Evolutionary conservation across 2,888 invertebrate species (phyloP).

Genomic region (Trichopoda pennipes): DNA sequence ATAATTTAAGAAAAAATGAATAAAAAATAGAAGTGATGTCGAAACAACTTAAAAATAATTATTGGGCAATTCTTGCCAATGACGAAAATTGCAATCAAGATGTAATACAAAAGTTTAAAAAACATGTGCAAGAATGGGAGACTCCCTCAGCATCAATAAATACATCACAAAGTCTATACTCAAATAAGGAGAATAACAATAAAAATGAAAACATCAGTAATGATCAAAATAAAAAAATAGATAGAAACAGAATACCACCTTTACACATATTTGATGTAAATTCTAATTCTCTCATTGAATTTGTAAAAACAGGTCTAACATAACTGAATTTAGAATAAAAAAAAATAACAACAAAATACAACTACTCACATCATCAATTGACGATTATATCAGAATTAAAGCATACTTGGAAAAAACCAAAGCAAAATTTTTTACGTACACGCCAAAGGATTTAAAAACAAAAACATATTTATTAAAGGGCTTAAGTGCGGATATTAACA

Average conservation of each 20-base stretch:
- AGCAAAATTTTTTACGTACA: too few relatives aligned
- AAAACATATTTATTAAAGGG: too few relatives aligned
- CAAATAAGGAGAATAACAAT: neutral
- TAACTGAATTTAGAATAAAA: slow-evolving; percentile 29
- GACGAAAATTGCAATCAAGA: slow-evolving; percentile 12
- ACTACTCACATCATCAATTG: too few relatives aligned
- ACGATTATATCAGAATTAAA: too few relatives aligned
- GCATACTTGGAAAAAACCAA: too few relatives aligned
- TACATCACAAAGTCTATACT: neutral
- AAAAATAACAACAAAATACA: too few relatives aligned
- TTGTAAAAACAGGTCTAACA: too few relatives aligned
- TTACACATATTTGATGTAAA: slow-evolving; percentile 29
- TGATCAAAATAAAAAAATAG: slow-evolving; percentile 8
- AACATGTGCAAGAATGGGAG: slow-evolving; percentile 24
- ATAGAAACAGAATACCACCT: slow-evolving; percentile 22
- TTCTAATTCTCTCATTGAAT: too few relatives aligned
- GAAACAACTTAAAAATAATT: slow-evolving; percentile 26
- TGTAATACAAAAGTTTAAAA: too few relatives aligned
- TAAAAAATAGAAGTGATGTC: neutral
- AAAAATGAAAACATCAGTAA: neutral
- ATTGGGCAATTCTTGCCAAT: slow-evolving; percentile 25
- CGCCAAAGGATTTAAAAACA: too few relatives aligned
- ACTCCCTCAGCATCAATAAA: slow-evolving; percentile 16
- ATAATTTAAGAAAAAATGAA: slow-evolving; percentile 14
- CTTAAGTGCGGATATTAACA: too few relatives aligned